Evolutionary conservation across 2,888 invertebrate genomes (phyloP).

Genomic region (Phlogophora meticulosa): DNA sequence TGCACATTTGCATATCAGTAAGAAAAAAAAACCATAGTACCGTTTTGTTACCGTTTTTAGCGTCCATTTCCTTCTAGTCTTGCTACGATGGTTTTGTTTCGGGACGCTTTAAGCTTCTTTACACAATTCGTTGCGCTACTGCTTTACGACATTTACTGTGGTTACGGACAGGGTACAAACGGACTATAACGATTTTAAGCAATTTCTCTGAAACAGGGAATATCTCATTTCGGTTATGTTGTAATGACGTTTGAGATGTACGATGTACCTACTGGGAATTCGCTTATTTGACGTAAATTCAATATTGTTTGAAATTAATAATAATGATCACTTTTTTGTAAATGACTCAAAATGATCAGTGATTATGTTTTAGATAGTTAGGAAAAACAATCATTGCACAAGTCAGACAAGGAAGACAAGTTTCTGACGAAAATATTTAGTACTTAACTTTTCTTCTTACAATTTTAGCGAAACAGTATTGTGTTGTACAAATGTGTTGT

Average conservation of each 20-base stretch:
- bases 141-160: constrained; percentile 14
- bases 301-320: background rate
- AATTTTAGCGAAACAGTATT: background rate
- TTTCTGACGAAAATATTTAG: too few relatives aligned
- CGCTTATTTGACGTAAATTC: constrained; percentile 2
- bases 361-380: background rate
- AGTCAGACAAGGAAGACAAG: too few relatives aligned
- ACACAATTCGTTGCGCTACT: constrained; percentile 19
- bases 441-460: background rate
- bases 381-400: background rate
- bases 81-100: background rate
- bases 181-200: constrained; percentile 33
- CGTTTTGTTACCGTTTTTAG: background rate
- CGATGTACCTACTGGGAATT: background rate
- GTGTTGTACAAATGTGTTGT: too few relatives aligned
- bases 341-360: background rate
- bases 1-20: too few relatives aligned
- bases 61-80: background rate
- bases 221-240: constrained; percentile 6
- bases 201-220: constrained; percentile 18
- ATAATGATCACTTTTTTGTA: background rate
- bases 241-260: constrained; percentile 20
- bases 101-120: background rate
- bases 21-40: background rate
- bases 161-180: constrained; percentile 22